Evolutionary conservation across 2,797 vertebrate species (phyloP).

Genomic region (Xiphorhynchus erythropygius): DNA sequence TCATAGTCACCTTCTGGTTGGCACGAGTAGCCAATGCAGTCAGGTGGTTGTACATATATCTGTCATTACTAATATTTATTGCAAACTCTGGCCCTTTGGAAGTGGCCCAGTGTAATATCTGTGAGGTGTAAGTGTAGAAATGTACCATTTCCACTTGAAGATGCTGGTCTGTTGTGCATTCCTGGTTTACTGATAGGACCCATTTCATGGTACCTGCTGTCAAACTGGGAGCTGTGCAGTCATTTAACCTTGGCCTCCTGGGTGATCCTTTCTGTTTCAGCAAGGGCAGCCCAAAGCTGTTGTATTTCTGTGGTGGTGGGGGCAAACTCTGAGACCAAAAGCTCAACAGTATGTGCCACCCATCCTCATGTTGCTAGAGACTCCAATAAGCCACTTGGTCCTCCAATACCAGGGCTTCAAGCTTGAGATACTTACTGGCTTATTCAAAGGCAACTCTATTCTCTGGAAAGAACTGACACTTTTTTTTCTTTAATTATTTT

Average conservation of each 20-base stretch:
- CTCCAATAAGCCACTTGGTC: background rate
- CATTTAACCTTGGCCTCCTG: background rate
- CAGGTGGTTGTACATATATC: background rate
- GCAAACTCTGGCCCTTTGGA: background rate
- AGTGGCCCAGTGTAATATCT: background rate
- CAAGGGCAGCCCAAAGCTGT: too few relatives aligned
- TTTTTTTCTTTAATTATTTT: background rate
- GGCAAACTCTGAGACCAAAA: background rate
- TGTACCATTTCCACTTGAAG: background rate
- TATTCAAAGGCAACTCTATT: background rate
- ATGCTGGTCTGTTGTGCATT: background rate
- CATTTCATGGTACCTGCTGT: background rate
- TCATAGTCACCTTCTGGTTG: background rate
- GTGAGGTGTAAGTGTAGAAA: background rate
- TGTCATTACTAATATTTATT: background rate
- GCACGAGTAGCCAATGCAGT: rapidly evolving
- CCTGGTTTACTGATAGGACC: background rate
- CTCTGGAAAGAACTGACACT: background rate
- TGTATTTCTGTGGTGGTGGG: background rate
- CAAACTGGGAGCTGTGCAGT: background rate
- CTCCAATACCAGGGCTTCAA: background rate
- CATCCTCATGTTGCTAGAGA: background rate
- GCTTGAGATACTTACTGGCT: background rate
- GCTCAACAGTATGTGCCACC: background rate
- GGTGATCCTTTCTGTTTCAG: background rate